These are phyloP conservation scores for Anser brachyrhynchus DNA, from an alignment of 2,113 vertebrate species.

Conservation along the genomic window DNA sequence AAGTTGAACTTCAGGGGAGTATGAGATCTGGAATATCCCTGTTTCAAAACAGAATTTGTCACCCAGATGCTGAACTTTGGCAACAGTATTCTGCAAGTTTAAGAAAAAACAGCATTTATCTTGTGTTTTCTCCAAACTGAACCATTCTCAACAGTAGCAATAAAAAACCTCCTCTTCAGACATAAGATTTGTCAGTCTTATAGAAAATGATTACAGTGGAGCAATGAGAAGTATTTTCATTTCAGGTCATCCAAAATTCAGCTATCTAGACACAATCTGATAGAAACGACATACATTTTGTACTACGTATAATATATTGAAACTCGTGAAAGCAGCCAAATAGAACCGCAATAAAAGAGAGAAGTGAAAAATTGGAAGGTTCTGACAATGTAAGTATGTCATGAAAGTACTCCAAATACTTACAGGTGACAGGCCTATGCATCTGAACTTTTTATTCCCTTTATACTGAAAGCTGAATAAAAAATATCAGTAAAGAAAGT, in stretches of 20 bases:
- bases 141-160: background rate
- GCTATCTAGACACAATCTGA: background rate
- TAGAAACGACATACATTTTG: background rate
- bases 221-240: background rate
- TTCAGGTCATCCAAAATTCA: background rate
- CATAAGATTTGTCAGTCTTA: background rate
- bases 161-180: background rate
- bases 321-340: background rate
- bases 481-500: background rate
- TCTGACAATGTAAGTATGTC: background rate
- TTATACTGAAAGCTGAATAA: background rate
- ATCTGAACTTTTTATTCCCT: background rate
- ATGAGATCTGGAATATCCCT: background rate
- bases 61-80: background rate
- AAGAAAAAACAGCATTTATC: background rate
- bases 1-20: background rate
- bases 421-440: background rate
- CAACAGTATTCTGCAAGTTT: background rate
- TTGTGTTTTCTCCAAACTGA: background rate
- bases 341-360: background rate
- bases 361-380: background rate
- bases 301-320: background rate
- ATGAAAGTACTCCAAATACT: background rate
- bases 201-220: background rate
- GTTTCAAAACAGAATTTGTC: background rate